Evolutionary conservation across 1,140 invertebrate genomes (phyloP).

Genomic region (Drosophila truncata): DNA sequence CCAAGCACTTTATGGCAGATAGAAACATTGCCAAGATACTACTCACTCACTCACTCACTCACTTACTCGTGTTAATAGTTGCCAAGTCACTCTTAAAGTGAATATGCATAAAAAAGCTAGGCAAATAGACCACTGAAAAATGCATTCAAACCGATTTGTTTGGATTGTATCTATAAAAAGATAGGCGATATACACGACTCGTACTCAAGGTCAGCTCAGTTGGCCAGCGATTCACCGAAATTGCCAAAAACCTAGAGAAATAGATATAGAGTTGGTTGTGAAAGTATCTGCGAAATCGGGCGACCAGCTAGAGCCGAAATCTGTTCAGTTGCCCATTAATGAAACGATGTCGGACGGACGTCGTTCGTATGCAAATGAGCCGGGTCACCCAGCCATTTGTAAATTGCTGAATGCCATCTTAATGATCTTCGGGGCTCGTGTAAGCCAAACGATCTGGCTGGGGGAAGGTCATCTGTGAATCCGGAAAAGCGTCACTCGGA

Average conservation of each 20-base stretch:
- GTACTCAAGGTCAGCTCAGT: conserved; percentile 64
- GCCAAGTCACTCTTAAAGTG: conserved; percentile 64
- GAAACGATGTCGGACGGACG: conserved; percentile 60
- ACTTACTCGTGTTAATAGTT: conserved; percentile 27
- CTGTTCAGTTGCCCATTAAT: conserved; percentile 57
- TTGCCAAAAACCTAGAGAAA: conserved; percentile 51
- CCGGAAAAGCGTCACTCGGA: conserved; percentile 19
- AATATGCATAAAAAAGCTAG: conserved; percentile 70
- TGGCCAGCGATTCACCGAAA: conserved; percentile 45
- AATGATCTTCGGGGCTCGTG: conserved; percentile 45
- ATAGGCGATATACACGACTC: conserved; percentile 10
- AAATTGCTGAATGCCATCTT: conserved; percentile 57
- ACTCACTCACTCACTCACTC: not conserved
- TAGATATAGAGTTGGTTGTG: conserved; percentile 53
- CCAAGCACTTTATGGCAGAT: conserved; percentile 42
- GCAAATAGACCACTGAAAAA: conserved; percentile 65
- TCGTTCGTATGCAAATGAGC: conserved; percentile 66
- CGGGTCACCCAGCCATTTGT: conserved; percentile 51
- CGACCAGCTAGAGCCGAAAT: conserved; percentile 44
- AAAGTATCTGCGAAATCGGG: conserved; percentile 72
- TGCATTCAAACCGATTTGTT: conserved; percentile 66
- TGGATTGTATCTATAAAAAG: conserved; percentile 44
- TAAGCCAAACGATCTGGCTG: conserved; percentile 32
- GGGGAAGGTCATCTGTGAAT: conserved; percentile 10
- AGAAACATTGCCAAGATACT: conserved; percentile 25